These are phyloP conservation scores for Empidonax traillii DNA, from an alignment of 2,113 vertebrate genomes.

Conservation along the genomic window DNA sequence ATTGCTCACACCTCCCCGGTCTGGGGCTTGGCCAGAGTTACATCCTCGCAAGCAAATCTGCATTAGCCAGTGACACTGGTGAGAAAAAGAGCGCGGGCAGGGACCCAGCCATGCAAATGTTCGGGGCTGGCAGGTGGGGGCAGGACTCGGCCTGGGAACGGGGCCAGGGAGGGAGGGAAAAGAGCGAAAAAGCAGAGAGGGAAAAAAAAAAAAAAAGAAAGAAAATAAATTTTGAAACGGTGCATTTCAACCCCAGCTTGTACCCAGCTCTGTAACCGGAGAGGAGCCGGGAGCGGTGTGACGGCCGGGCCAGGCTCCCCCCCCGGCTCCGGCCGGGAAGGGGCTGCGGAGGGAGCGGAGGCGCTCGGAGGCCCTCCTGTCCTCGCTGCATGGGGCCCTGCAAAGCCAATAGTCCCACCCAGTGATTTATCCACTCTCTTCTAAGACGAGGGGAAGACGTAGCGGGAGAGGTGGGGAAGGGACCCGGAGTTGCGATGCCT, in stretches of 20 bases:
- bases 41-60: slow-evolving; percentile 21
- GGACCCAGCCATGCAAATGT: slow-evolving; percentile 48
- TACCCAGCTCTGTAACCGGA: background rate
- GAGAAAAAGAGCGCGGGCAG: slow-evolving; percentile 39
- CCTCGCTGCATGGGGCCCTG: background rate
- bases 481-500: background rate
- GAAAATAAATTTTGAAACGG: background rate
- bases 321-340: rapidly evolving
- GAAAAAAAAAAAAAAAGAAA: background rate
- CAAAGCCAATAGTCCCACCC: background rate
- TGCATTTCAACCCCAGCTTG: background rate
- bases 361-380: background rate
- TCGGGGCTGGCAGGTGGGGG: slow-evolving; percentile 49
- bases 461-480: background rate
- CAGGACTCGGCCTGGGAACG: slow-evolving; percentile 29
- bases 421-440: background rate
- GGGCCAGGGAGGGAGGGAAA: slow-evolving; percentile 11
- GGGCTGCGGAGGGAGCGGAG: background rate
- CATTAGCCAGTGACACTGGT: slow-evolving; percentile 37
- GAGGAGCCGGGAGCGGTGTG: background rate
- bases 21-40: slow-evolving; percentile 2
- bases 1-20: slow-evolving; percentile 2
- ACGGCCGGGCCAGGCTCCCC: background rate
- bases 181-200: background rate
- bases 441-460: background rate